Evolutionary conservation across 1,140 invertebrate species (phyloP).

Genomic region (Zophobas morio): DNA sequence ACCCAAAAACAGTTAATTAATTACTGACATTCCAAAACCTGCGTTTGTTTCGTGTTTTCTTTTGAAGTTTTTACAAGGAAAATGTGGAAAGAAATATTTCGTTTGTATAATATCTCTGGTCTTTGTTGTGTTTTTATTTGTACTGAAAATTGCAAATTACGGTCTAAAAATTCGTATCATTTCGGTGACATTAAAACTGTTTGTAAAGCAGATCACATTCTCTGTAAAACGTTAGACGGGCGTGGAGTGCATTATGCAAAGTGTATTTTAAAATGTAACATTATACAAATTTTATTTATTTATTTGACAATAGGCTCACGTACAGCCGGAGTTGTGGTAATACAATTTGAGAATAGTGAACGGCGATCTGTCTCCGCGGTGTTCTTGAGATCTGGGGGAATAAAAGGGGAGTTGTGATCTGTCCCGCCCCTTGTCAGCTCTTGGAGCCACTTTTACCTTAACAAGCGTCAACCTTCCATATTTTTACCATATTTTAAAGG

Average conservation of each 20-base stretch:
- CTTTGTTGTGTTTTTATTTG: too few relatives aligned
- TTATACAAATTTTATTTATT: constrained; percentile 68
- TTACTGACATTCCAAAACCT: too few relatives aligned
- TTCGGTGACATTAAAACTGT: constrained; percentile 45
- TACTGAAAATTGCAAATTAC: neutral
- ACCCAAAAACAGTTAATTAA: too few relatives aligned
- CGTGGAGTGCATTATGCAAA: constrained; percentile 66
- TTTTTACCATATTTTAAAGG: constrained; percentile 3
- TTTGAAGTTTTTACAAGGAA: too few relatives aligned
- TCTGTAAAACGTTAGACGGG: constrained; percentile 59
- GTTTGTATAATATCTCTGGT: too few relatives aligned
- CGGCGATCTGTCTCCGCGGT: constrained; percentile 65
- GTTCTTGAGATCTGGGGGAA: constrained; percentile 57
- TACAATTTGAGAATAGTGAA: constrained; percentile 67
- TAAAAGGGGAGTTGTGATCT: constrained; percentile 47
- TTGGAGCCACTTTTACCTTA: constrained; percentile 23
- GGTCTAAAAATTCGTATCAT: constrained; percentile 6
- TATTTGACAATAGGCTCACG: constrained; percentile 69
- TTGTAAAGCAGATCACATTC: constrained; percentile 64
- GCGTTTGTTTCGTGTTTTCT: too few relatives aligned
- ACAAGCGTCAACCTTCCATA: constrained; percentile 16
- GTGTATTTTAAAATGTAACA: constrained; percentile 68
- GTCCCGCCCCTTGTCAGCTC: constrained; percentile 51
- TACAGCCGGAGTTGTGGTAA: constrained; percentile 64
- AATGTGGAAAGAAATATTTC: too few relatives aligned